Percentiles rank a stretch among this genome's conserved stretches.
Evolutionary conservation across 2,113 vertebrate species (phyloP).

Genomic region (Malurus cyaneus): DNA sequence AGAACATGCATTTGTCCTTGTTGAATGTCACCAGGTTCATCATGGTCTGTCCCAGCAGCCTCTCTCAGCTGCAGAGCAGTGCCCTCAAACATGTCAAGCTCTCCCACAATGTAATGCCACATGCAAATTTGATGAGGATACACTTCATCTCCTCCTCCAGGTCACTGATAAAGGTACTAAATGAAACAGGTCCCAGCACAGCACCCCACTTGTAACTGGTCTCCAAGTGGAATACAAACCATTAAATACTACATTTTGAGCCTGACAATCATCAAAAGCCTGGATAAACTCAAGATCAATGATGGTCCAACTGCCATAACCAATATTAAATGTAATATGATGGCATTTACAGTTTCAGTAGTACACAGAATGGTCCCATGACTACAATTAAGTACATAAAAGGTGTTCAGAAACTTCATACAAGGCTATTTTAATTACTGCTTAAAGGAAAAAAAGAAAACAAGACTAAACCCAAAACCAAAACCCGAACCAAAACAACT

Average conservation of each 20-base stretch:
- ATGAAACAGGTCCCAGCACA: background rate
- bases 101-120: background rate
- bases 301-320: background rate
- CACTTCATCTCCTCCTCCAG: background rate
- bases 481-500: background rate
- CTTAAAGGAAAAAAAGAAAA: background rate
- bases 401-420: background rate
- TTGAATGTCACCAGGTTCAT: fast-evolving
- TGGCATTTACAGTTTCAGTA: background rate
- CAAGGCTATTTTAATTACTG: background rate
- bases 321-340: background rate
- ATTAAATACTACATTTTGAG: background rate
- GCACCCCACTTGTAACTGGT: background rate
- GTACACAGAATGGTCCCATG: background rate
- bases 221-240: background rate
- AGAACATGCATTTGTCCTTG: background rate
- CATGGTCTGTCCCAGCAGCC: background rate
- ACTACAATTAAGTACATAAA: background rate
- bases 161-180: background rate
- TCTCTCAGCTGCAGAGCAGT: background rate
- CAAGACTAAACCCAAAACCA: background rate
- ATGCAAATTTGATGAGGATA: background rate
- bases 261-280: background rate
- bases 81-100: fast-evolving
- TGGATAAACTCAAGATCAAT: background rate